Conservation (phyloP, 2,888 invertebrate species). For the Drepanosiphum platanoidis region DNA sequence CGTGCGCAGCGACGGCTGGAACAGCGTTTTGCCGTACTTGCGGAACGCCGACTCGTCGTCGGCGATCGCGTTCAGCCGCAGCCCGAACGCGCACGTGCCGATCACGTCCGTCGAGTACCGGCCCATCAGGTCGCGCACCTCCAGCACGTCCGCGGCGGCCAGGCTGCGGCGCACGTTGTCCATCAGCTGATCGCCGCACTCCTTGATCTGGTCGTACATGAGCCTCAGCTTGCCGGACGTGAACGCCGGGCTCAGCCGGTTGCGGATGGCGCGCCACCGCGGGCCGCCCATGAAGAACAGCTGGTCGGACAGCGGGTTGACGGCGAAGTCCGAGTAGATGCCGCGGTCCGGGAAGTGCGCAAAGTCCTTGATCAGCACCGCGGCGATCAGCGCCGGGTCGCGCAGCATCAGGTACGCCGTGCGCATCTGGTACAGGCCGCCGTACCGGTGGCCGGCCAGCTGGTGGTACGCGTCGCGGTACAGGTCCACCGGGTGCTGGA, state of each 20-base stretch:
- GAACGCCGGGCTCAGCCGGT: conserved; percentile 70
- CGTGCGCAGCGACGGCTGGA: conserved; percentile 66
- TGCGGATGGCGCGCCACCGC: conserved; percentile 70
- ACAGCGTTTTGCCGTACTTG: conserved; percentile 66
- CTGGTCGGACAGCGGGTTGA: conserved; percentile 67
- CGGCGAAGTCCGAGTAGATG: conserved; percentile 66
- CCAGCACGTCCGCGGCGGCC: conserved; percentile 64
- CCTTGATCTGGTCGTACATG: conserved; percentile 69
- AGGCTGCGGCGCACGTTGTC: background rate
- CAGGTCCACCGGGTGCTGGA: background rate
- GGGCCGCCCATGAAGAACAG: conserved; percentile 69
- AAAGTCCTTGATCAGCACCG: conserved; percentile 69
- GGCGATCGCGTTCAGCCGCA: conserved; percentile 68
- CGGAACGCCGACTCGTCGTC: conserved; percentile 68
- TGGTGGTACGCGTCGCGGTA: conserved; percentile 1
- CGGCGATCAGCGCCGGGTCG: conserved; percentile 69
- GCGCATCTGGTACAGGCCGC: conserved; percentile 70
- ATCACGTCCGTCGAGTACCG: conserved; percentile 70
- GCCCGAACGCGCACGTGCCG: conserved; percentile 69
- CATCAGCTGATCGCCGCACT: conserved; percentile 67
- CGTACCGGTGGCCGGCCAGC: conserved; percentile 64
- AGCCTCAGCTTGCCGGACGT: conserved; percentile 71
- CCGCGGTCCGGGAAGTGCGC: conserved; percentile 69
- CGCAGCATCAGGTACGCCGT: conserved; percentile 69
- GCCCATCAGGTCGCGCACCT: conserved; percentile 68